phyloP scores from a whole-genome alignment of 2,113 vertebrate genomes.

The Emydura subglobosa region DNA sequence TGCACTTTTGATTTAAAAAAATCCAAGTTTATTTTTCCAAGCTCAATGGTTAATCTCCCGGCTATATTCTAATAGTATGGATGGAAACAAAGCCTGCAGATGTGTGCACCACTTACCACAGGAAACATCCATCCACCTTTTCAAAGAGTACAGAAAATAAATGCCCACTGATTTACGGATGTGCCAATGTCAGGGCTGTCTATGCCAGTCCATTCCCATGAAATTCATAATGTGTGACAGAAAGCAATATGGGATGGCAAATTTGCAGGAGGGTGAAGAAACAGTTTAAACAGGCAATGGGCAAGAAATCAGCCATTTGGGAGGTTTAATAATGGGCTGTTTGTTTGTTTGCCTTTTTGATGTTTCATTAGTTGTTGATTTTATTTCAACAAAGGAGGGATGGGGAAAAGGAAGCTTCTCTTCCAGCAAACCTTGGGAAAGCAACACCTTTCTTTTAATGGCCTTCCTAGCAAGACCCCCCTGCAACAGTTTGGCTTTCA shows the following conservation, averaged over 20 bases:
- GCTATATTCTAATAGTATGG: background rate
- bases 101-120: conserved; percentile 23
- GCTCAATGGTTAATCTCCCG: background rate
- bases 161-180: conserved; percentile 46
- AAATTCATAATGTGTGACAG: background rate
- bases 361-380: conserved; percentile 63
- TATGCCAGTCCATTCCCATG: conserved; percentile 47
- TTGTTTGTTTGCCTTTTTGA: conserved; percentile 54
- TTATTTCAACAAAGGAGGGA: conserved; percentile 42
- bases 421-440: conserved; percentile 63
- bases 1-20: background rate
- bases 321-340: conserved; percentile 45
- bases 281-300: conserved; percentile 29
- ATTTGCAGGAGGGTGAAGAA: background rate
- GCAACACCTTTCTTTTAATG: conserved; percentile 71
- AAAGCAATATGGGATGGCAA: background rate
- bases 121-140: conserved; percentile 44
- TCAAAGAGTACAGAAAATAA: conserved; percentile 57
- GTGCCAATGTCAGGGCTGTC: conserved; percentile 37
- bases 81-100: conserved; percentile 50
- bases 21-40: background rate
- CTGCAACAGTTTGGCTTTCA: conserved; percentile 64
- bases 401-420: conserved; percentile 44
- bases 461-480: conserved; percentile 66
- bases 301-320: conserved; percentile 43